Conservation (phyloP, 2,113 vertebrate genomes). For the Rhineura floridana region DNA sequence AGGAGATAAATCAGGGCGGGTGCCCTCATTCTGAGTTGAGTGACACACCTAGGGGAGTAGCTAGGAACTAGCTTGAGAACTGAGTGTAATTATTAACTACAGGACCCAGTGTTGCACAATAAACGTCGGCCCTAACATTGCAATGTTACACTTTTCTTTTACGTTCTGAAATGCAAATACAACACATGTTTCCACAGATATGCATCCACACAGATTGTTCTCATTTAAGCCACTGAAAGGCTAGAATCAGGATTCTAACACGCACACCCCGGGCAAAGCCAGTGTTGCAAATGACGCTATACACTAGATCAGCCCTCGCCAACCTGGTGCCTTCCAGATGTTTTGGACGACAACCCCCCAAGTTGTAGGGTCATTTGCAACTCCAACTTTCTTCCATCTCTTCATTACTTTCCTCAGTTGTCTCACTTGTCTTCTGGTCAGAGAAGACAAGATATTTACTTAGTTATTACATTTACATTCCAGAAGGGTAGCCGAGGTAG, state of each 20-base stretch:
- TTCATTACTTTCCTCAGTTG: not conserved
- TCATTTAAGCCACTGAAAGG: not conserved
- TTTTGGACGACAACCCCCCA: not conserved
- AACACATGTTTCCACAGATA: not conserved
- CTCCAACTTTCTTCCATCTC: not conserved
- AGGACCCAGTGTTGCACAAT: conserved; percentile 73
- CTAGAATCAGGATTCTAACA: not conserved
- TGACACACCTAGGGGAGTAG: conserved; percentile 75
- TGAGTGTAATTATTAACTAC: conserved; percentile 78
- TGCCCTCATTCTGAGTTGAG: conserved; percentile 77
- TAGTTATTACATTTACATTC: not conserved
- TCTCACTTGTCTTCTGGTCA: not conserved
- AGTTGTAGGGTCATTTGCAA: not conserved
- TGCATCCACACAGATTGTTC: not conserved
- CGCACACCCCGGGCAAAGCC: no score
- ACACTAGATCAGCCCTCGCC: no score
- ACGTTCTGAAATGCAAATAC: conserved; percentile 23
- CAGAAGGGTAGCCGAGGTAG: not conserved
- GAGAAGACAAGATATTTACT: not conserved
- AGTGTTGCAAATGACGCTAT: no score
- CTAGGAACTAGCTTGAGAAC: conserved; percentile 74
- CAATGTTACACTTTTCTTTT: conserved; percentile 18
- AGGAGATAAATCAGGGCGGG: conserved; percentile 76
- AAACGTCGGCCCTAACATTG: conserved; percentile 57
- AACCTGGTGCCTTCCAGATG: not conserved